Conservation (phyloP, 2,888 invertebrate species). For the Melangyna quadrimaculata region DNA sequence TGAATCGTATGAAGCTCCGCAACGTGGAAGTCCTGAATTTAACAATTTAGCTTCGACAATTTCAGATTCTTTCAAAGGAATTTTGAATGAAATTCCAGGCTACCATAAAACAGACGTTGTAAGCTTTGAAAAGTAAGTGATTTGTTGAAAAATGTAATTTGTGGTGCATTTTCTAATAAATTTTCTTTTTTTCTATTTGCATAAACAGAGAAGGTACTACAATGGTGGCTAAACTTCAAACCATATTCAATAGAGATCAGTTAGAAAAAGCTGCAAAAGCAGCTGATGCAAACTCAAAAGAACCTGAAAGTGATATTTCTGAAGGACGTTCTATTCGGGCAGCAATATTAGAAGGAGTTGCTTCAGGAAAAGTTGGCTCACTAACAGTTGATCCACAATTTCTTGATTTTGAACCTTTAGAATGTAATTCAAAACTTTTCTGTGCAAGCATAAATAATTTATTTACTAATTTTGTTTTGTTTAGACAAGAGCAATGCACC, state of each 20-base stretch:
- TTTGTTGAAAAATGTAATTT: background rate
- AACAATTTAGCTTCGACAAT: conserved; percentile 86
- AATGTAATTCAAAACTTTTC: too few species aligned
- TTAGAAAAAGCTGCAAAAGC: conserved; percentile 83
- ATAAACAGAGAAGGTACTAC: conserved; percentile 84
- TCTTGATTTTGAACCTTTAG: conserved; percentile 87
- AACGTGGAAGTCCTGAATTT: conserved; percentile 88
- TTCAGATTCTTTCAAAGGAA: conserved; percentile 84
- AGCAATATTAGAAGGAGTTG: conserved; percentile 86
- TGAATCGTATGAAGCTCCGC: conserved; percentile 88
- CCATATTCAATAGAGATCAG: conserved; percentile 88
- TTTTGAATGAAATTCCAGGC: conserved; percentile 85
- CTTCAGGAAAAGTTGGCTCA: conserved; percentile 88
- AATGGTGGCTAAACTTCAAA: conserved; percentile 88
- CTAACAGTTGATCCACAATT: conserved; percentile 91
- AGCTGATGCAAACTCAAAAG: conserved; percentile 72
- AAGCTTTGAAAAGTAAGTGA: conserved; percentile 86
- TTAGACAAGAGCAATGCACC: conserved; percentile 73
- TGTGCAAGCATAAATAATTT: too few species aligned
- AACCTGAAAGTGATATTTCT: conserved; percentile 68
- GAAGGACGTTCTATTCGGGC: conserved; percentile 81
- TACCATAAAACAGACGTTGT: conserved; percentile 87
- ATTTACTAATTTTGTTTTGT: background rate
- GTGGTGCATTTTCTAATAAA: background rate
- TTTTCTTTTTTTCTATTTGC: background rate